Evolutionary conservation across 2,113 vertebrate species (phyloP).

Genomic region (Pachycephala philippinensis): DNA sequence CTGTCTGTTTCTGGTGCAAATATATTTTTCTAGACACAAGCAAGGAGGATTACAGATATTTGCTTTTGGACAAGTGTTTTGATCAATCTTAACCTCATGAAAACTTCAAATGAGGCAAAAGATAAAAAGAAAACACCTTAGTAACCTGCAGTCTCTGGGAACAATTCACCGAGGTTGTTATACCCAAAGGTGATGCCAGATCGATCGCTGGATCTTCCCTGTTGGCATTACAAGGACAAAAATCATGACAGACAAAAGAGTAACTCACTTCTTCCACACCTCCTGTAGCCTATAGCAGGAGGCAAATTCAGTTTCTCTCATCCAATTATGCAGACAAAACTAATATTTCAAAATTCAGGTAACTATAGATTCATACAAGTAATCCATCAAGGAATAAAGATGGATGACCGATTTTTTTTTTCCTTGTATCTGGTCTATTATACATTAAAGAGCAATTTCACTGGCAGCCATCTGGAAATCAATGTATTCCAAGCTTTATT

Average conservation of each 20-base stretch:
- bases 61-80: conserved; percentile 35
- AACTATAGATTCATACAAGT: not conserved
- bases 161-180: conserved; percentile 12
- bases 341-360: not conserved
- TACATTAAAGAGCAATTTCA: conserved; percentile 48
- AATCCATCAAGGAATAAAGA: conserved; percentile 33
- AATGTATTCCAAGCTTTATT: conserved; percentile 61
- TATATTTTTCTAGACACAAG: not conserved
- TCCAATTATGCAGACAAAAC: not conserved
- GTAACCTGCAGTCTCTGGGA: conserved; percentile 7
- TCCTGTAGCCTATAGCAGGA: not conserved
- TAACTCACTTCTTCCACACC: not conserved
- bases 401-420: not conserved
- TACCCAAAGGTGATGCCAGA: conserved; percentile 28
- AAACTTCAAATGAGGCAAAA: conserved; percentile 48
- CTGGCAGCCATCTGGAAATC: conserved; percentile 64
- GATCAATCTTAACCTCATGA: conserved; percentile 28
- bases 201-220: not conserved
- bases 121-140: conserved; percentile 39
- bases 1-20: not conserved
- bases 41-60: conserved; percentile 18
- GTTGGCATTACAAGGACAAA: conserved; percentile 1
- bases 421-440: not conserved
- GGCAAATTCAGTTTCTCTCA: not conserved
- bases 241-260: not conserved